These are phyloP conservation scores for Orchestes rusci DNA, from an alignment of 2,888 invertebrate genomes.

Conservation along the genomic window DNA sequence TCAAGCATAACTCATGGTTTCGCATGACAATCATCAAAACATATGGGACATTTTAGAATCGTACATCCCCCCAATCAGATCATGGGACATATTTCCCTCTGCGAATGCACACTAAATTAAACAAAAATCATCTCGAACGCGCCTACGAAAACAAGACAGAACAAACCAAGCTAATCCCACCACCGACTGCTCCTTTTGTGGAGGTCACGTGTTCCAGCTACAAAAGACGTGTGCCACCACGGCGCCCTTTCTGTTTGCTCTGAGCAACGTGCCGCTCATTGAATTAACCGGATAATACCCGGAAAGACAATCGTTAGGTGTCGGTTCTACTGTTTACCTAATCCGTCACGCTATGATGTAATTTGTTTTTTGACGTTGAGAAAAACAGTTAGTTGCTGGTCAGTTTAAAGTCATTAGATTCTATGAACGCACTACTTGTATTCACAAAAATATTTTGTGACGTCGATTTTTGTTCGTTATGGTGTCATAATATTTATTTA, in stretches of 20 bases:
- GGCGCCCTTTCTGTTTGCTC: constrained; percentile 36
- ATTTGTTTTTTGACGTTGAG: constrained; percentile 11
- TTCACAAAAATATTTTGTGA: no score
- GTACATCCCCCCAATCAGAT: no score
- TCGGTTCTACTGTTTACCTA: constrained; percentile 35
- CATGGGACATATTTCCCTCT: not conserved
- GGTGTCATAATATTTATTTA: no score
- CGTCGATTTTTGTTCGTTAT: no score
- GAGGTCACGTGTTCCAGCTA: constrained; percentile 26
- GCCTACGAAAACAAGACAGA: constrained; percentile 20
- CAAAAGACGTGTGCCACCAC: constrained; percentile 30
- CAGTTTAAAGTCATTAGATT: no score
- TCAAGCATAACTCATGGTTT: no score
- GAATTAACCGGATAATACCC: constrained; percentile 39
- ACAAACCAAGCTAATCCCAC: constrained; percentile 22
- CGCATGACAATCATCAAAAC: no score
- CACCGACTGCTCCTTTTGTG: constrained; percentile 20
- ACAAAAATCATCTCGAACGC: constrained; percentile 6
- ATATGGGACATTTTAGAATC: no score
- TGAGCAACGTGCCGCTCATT: constrained; percentile 39
- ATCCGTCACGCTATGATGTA: constrained; percentile 28
- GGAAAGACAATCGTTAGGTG: constrained; percentile 33
- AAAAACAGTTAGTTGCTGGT: no score
- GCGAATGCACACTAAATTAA: constrained; percentile 15
- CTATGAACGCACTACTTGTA: no score